These are phyloP conservation scores for Atherinosoma microstoma DNA, from an alignment of 2,797 vertebrate species.

Conservation along the genomic window DNA sequence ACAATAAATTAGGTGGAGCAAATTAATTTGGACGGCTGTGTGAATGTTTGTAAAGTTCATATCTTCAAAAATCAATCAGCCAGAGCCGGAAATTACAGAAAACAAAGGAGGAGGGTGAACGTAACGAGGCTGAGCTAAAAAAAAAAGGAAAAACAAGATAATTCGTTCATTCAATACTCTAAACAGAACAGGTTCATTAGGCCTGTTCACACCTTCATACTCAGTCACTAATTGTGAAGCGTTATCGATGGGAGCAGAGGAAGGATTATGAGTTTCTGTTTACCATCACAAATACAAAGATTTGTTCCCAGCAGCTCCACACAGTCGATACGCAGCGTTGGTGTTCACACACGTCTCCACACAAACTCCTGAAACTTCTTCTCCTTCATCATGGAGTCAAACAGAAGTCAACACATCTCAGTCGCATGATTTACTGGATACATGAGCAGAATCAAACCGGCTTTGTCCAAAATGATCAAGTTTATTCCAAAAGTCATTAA, in stretches of 20 bases:
- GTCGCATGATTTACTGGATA: too few relatives aligned
- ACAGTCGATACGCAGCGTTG: neutral
- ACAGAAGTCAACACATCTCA: neutral
- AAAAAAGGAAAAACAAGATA: conserved; percentile 10
- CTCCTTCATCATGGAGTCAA: neutral
- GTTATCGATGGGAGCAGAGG: conserved; percentile 34
- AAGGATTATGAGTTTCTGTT: conserved; percentile 19
- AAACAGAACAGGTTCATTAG: conserved; percentile 56
- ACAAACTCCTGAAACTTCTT: neutral
- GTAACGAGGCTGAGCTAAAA: neutral
- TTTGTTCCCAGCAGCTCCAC: neutral
- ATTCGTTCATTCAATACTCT: conserved; percentile 38
- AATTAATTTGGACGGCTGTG: conserved; percentile 6
- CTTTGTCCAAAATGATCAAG: neutral
- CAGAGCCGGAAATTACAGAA: neutral
- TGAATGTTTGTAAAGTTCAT: conserved; percentile 17
- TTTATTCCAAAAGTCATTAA: neutral
- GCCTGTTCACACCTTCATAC: conserved; percentile 22
- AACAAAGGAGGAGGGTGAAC: neutral
- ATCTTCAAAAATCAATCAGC: conserved; percentile 18
- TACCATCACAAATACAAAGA: conserved; percentile 4
- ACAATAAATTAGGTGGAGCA: conserved; percentile 1
- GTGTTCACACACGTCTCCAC: neutral
- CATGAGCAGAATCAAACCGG: neutral
- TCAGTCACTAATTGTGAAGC: conserved; percentile 25